A percentile compares a stretch with the other conserved stretches of the same genome.
Conservation (phyloP, 2,797 vertebrate genomes). For the Neostethus bicornis region DNA sequence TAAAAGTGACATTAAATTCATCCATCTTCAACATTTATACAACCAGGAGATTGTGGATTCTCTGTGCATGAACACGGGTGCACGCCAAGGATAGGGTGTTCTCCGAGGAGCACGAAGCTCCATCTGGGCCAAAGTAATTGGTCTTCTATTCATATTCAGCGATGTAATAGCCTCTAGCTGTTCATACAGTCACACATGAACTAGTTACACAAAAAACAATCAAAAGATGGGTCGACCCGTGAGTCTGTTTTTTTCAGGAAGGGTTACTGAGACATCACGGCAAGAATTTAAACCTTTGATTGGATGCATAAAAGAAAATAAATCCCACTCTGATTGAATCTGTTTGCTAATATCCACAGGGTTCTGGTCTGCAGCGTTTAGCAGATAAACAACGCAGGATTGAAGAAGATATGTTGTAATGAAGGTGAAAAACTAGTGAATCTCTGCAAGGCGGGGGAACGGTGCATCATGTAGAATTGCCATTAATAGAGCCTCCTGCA, state of each 20-base stretch:
- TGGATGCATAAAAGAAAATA: conserved; percentile 21
- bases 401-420: conserved; percentile 15
- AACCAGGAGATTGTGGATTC: conserved; percentile 42
- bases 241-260: conserved; percentile 56
- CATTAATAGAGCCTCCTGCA: conserved; percentile 62
- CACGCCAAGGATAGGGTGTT: conserved; percentile 55
- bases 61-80: conserved; percentile 33
- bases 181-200: conserved; percentile 77
- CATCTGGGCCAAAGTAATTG: conserved; percentile 82
- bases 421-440: conserved; percentile 37
- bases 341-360: conserved; percentile 32
- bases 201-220: conserved; percentile 76
- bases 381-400: conserved; percentile 23
- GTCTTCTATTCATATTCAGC: conserved; percentile 83
- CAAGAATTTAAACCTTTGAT: conserved; percentile 40
- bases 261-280: conserved; percentile 33
- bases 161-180: conserved; percentile 76
- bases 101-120: conserved; percentile 72
- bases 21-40: conserved; percentile 47
- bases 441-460: conserved; percentile 38
- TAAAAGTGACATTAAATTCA: conserved; percentile 33
- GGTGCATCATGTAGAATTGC: conserved; percentile 60
- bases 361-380: conserved; percentile 26
- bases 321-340: conserved; percentile 44
- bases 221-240: conserved; percentile 72